Evolutionary conservation across 2,113 vertebrate species (phyloP), one percentile per base, ranked within the genome.

Genomic region (Hiodon tergisus): DNA sequence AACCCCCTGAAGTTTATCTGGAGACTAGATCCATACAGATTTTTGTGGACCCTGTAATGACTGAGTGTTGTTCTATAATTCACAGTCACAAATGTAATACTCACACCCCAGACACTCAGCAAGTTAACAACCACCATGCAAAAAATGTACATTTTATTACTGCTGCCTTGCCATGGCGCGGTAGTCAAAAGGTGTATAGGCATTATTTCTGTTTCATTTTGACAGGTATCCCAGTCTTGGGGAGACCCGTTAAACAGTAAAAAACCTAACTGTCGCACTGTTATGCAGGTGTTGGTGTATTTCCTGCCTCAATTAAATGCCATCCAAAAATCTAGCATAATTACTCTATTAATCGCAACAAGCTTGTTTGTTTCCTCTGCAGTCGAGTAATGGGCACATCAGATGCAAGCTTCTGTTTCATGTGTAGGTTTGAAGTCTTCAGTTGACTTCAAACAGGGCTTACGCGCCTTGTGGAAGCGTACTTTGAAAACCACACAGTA

Each of bases 341-440:
- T 67, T 55, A 58, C 54, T 52, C 46, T 16, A 63, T 75, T 75
- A 53, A 67, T 75, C 57, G 65, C 54, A 50, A 17, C 14, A 54
- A 55, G 73, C 67, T 69, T 62, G 74, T 54, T 75, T 70, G 67
- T 76, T 69, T 76, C 67, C 51, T 69, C 58, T 2, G 66, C 74
- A 53, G 66, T 60, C 47, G 16, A 67, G 73, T 67, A 75, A 75
- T 67, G 73, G 73, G 65, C 65, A 8, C 65, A 31, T 69, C 67
- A 62, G 66, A 69, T 6, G 17, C 4, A 57, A 17, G 58, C 74
- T 14, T 55, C 57, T 17, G 46, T 76, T 76, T 76, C 67, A 69
- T 76, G 66, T 62, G 74, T 9, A 53, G 50, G 4, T 57, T 55
- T n/a, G 68, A 14, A 54, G 67, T 52, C 67, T 51, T 4, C 6